Percentiles rank a stretch among this genome's conserved stretches.
Conservation (phyloP, 2,113 vertebrate species). For the Gavia stellata region DNA sequence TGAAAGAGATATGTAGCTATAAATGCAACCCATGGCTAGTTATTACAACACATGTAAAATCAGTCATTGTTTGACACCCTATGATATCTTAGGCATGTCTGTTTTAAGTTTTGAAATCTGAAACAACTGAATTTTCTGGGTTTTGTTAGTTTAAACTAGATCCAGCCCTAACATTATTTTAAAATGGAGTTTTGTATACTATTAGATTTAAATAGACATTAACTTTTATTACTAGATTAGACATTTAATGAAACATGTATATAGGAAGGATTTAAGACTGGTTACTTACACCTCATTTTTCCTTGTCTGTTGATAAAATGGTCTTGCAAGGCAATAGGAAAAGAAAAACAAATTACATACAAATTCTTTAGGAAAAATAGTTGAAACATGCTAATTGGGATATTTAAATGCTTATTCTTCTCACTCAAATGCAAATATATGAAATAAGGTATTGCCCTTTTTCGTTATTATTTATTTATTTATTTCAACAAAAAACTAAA, state of each 20-base stretch:
- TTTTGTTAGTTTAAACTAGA: slow-evolving; percentile 21
- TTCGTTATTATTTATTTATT: not conserved
- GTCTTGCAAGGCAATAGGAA: not conserved
- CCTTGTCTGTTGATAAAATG: not conserved
- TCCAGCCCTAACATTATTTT: not conserved
- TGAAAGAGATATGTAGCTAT: not conserved
- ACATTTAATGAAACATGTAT: not conserved
- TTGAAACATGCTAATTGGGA: not conserved
- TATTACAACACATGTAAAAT: not conserved
- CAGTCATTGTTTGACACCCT: not conserved
- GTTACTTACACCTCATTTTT: slow-evolving; percentile 16
- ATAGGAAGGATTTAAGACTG: not conserved
- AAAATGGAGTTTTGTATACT: not conserved
- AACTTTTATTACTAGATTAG: not conserved
- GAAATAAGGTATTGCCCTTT: not conserved
- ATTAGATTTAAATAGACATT: not conserved
- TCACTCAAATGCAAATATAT: not conserved
- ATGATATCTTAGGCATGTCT: not conserved
- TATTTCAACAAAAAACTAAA: not conserved
- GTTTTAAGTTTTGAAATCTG: not conserved
- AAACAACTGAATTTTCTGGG: slow-evolving; percentile 10
- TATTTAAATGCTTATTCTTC: not conserved
- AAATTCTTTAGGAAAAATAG: not conserved
- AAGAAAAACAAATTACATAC: not conserved
- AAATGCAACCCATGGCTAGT: not conserved